Evolutionary conservation across 2,888 invertebrate genomes (phyloP), one percentile per base, ranked within the genome.

Genomic region (Pardosa pseudoannulata): DNA sequence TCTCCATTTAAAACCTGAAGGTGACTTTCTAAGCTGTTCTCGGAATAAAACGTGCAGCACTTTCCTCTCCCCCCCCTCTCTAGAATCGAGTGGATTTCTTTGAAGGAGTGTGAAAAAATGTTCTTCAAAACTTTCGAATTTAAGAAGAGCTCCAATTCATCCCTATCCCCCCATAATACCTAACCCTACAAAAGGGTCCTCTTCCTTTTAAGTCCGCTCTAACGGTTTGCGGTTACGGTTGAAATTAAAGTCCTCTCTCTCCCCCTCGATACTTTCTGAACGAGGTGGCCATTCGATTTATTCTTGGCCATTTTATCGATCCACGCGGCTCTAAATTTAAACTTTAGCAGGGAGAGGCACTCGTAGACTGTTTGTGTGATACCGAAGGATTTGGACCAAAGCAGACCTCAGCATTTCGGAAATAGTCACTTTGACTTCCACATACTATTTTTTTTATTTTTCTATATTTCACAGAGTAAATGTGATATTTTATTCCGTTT

Each of bases 231-330:
- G 67, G 67, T 67, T 19, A 31, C 28, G 32, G 16, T 13, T 32
- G 75, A 71, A 72, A 79, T 79, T 79, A 79, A 79, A 79, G 72
- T 62, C 23, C 23, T n/a, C 16, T n/a, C n/a, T 6, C 23, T 71
- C 36, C 28, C 16, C 28, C 79, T 62, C 41, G 32, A 39, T 50
- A 78, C 46, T 46, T 46, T 46, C 56, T 50, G 68, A 78, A 50
- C 32, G 78, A 67, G 76, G 56, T 29, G 75, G 62, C 41, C 13
- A 29, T 65, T 65, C 19, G 19, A 23, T 31, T 41, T 62, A 62
- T 11, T 62, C 28, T 16, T 7, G 27, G 23, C 0, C 27, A 28
- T 16, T 28, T 28, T 31, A 65, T 65, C 31, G 65, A 65, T 65
- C 65, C 5, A 31, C 16, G 16, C 1, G 3, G 65, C 16, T 71